Percentiles rank a stretch among this genome's conserved stretches.
These are phyloP conservation scores for Lasioglossum pauxillum DNA, from an alignment of 2,888 invertebrate genomes.

Conservation along the genomic window DNA sequence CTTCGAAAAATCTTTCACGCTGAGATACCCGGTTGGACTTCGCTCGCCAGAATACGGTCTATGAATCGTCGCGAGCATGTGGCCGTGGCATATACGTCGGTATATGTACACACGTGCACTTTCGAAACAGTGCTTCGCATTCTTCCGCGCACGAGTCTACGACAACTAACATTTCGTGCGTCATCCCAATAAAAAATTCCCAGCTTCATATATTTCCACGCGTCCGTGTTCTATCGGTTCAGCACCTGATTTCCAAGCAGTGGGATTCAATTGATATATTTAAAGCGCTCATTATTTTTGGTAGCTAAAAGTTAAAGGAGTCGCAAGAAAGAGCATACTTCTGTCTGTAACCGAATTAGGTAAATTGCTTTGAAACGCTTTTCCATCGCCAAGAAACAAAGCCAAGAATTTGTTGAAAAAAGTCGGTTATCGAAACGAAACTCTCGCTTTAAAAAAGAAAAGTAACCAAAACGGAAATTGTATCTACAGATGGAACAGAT, in stretches of 20 bases:
- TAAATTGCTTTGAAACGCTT: background rate
- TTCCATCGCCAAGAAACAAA: background rate
- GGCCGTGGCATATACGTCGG: background rate
- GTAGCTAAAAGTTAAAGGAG: too few species aligned
- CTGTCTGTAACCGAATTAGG: background rate
- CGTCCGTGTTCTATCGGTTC: background rate
- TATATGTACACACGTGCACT: background rate
- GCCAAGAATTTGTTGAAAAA: background rate
- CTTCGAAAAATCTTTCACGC: conserved; percentile 40
- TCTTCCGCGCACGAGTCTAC: conserved; percentile 3
- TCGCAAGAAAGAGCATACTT: too few species aligned
- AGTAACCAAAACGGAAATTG: background rate
- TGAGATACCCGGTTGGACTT: conserved; percentile 22
- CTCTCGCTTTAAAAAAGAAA: background rate
- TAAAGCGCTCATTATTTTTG: too few species aligned
- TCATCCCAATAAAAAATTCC: background rate
- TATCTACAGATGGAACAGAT: background rate
- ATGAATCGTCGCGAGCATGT: conserved; percentile 17
- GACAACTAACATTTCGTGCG: conserved; percentile 7
- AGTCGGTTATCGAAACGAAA: background rate
- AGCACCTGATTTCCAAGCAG: too few species aligned
- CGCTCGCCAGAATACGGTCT: background rate
- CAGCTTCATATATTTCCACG: background rate
- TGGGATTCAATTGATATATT: too few species aligned
- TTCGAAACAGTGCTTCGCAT: background rate